Conservation (phyloP, 2,113 vertebrate genomes). For the Polypterus bichir region DNA sequence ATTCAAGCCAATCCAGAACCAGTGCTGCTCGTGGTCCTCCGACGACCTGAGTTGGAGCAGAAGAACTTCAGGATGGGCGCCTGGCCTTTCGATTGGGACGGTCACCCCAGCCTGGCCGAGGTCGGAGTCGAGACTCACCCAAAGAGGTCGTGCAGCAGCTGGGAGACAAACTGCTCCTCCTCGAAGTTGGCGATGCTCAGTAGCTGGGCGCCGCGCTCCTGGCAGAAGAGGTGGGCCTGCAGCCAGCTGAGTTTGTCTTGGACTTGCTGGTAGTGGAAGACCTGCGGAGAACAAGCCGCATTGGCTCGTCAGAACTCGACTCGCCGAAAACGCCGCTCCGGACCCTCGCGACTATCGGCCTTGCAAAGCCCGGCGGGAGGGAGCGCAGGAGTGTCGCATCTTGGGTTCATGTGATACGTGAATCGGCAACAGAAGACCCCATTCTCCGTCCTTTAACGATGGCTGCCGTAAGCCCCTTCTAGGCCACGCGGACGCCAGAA, state of each 20-base stretch:
- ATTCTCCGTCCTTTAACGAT: no score
- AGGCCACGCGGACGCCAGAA: no score
- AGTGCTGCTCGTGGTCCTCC: constrained; percentile 81
- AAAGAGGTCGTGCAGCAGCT: constrained; percentile 75
- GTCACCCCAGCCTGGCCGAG: no score
- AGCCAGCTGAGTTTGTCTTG: constrained; percentile 79
- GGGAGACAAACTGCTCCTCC: constrained; percentile 74
- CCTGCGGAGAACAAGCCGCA: constrained; percentile 40
- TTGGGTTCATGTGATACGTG: no score
- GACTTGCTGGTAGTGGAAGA: constrained; percentile 64
- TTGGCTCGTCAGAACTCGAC: not conserved
- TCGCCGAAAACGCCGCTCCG: not conserved
- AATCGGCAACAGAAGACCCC: no score
- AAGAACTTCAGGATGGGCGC: not conserved
- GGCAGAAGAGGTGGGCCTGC: constrained; percentile 69
- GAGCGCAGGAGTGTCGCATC: no score
- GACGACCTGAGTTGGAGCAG: constrained; percentile 51
- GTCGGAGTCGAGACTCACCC: constrained; percentile 54
- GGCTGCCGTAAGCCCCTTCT: no score
- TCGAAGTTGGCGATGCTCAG: constrained; percentile 70
- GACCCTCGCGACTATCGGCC: not conserved
- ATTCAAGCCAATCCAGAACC: constrained; percentile 94
- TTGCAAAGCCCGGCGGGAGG: not conserved
- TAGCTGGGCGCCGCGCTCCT: constrained; percentile 68
- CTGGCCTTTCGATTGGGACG: no score